These are phyloP conservation scores for Catalaphyllia jardinei DNA, from an alignment of 64 coral and sea anemone genomes.

Conservation along the genomic window DNA sequence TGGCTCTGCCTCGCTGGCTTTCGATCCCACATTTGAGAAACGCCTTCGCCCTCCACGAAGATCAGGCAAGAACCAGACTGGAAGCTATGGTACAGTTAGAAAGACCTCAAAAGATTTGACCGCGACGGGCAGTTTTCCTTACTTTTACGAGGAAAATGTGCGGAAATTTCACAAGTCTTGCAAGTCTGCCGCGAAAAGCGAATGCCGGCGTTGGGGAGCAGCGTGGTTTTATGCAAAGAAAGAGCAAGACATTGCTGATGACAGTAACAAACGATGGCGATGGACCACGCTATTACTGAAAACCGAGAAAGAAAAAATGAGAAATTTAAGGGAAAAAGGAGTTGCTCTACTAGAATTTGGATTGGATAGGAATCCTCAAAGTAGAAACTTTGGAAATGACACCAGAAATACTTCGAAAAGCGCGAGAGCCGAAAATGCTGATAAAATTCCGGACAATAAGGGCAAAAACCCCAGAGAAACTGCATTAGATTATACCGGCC, in stretches of 20 bases:
- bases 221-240: conserved; percentile 84
- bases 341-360: not conserved
- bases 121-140: conserved; percentile 36
- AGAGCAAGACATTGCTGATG: conserved; percentile 52
- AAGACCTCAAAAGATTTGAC: not conserved
- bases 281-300: conserved; percentile 48
- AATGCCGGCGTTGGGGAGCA: conserved; percentile 67
- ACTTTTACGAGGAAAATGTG: conserved; percentile 55
- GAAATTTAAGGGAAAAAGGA: conserved; percentile 35
- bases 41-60: conserved; percentile 3
- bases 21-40: conserved; percentile 69
- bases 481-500: not conserved
- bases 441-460: not conserved
- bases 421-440: not conserved
- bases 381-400: not conserved
- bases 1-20: conserved; percentile 68
- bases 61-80: not conserved
- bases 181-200: conserved; percentile 58
- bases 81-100: not conserved
- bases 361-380: not conserved
- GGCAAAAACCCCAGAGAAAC: not conserved
- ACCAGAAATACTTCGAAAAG: not conserved
- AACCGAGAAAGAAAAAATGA: conserved; percentile 65
- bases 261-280: conserved; percentile 60
- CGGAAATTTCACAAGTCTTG: conserved; percentile 57